A percentile compares a stretch with the other conserved stretches of the same genome.
phyloP scores from a whole-genome alignment of 2,888 invertebrate species.

The Lepidochrysops patricia region DNA sequence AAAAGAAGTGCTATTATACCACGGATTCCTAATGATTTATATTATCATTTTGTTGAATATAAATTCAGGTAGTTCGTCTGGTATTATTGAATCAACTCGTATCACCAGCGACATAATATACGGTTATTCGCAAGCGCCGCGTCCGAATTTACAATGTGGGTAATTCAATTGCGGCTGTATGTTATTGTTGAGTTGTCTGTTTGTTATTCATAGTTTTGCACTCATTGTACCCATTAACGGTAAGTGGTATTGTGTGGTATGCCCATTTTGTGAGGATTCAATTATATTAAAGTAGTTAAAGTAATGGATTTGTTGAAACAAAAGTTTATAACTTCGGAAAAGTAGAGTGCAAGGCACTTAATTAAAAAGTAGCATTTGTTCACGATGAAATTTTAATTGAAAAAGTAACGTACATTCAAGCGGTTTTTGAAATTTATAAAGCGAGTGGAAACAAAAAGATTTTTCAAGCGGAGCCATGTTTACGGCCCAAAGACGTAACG shows the following conservation, averaged over 20 bases:
- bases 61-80: not conserved
- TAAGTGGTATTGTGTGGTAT: not conserved
- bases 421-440: not conserved
- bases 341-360: too few relatives aligned
- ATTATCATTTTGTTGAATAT: too few relatives aligned
- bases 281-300: not conserved
- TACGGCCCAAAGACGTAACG: not conserved
- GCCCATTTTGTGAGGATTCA: not conserved
- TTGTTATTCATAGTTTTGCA: not conserved
- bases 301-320: not conserved
- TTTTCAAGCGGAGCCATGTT: not conserved
- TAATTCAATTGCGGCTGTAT: not conserved
- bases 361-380: too few relatives aligned
- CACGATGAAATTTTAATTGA: too few relatives aligned
- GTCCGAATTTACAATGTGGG: not conserved
- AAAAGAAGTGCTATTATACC: too few relatives aligned
- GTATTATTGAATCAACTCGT: not conserved
- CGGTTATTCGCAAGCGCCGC: not conserved
- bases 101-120: not conserved
- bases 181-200: not conserved
- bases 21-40: too few relatives aligned
- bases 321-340: too few relatives aligned
- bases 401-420: not conserved
- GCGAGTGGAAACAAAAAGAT: not conserved
- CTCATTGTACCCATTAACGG: not conserved